These are phyloP conservation scores for Falcaria lacertinaria DNA, from an alignment of 2,888 invertebrate species.

Conservation along the genomic window DNA sequence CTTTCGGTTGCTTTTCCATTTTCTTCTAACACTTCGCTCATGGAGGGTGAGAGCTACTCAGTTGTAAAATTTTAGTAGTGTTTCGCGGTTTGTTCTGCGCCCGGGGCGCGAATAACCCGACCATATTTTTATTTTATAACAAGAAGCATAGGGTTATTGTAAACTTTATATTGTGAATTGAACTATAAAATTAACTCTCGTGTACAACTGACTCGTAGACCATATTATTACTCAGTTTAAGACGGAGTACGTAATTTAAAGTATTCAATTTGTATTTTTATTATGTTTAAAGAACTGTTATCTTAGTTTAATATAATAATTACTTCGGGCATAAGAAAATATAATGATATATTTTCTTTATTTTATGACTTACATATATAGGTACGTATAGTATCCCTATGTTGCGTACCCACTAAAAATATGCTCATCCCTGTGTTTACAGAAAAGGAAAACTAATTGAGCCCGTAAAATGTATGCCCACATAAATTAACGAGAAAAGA, in stretches of 20 bases:
- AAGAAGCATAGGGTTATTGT: not conserved
- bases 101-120: conserved; percentile 3
- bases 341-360: too few relatives aligned
- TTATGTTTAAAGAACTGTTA: too few relatives aligned
- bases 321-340: too few relatives aligned
- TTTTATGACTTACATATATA: too few relatives aligned
- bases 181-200: not conserved
- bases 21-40: conserved; percentile 65
- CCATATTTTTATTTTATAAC: not conserved
- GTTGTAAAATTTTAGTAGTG: conserved; percentile 66
- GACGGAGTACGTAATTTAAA: too few relatives aligned
- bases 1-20: conserved; percentile 69
- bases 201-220: too few relatives aligned
- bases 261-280: too few relatives aligned
- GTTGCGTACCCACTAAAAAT: not conserved
- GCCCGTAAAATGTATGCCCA: not conserved
- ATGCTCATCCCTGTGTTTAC: not conserved
- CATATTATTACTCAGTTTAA: too few relatives aligned
- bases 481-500: conserved; percentile 4
- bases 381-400: too few relatives aligned
- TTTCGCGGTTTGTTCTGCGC: conserved; percentile 53
- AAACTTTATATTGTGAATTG: not conserved
- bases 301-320: too few relatives aligned
- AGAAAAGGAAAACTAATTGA: not conserved
- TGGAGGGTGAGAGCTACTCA: conserved; percentile 51